A percentile compares a stretch with the other conserved stretches of the same genome.
phyloP scores from a whole-genome alignment of 2,888 invertebrate genomes.

The Zelleria hepariella region DNA sequence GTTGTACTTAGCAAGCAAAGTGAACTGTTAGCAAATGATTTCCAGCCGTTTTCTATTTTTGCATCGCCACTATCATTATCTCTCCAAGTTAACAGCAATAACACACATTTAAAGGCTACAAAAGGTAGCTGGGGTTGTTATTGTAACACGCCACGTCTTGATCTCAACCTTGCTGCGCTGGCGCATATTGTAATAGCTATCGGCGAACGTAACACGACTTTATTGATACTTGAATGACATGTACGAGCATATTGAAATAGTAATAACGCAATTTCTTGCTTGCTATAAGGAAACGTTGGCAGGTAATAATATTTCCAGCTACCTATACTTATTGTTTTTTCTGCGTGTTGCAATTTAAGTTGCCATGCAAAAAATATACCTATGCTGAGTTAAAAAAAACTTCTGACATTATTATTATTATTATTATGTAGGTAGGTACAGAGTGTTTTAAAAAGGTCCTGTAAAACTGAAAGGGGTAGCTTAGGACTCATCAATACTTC shows the following conservation, averaged over 20 bases:
- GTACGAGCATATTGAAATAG: background rate
- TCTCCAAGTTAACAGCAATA: background rate
- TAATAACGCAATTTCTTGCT: background rate
- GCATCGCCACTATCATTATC: background rate
- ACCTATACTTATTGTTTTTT: background rate
- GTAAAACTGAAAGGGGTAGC: too few relatives aligned
- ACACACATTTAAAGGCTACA: background rate
- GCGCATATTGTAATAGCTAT: background rate
- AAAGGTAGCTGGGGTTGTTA: background rate
- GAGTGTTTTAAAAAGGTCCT: too few relatives aligned
- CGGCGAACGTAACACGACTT: background rate
- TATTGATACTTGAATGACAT: background rate
- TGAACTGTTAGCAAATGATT: background rate
- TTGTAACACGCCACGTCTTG: background rate
- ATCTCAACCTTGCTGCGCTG: conserved; percentile 1
- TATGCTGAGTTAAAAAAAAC: too few relatives aligned
- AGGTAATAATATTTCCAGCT: background rate
- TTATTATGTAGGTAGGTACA: too few relatives aligned
- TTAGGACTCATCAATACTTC: too few relatives aligned
- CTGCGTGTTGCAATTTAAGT: background rate
- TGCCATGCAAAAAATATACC: background rate
- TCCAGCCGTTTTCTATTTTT: background rate
- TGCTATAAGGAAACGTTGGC: background rate
- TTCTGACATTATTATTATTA: too few relatives aligned
- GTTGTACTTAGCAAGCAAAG: background rate